Conservation (phyloP, 2,888 invertebrate species). For the Troides helena region DNA sequence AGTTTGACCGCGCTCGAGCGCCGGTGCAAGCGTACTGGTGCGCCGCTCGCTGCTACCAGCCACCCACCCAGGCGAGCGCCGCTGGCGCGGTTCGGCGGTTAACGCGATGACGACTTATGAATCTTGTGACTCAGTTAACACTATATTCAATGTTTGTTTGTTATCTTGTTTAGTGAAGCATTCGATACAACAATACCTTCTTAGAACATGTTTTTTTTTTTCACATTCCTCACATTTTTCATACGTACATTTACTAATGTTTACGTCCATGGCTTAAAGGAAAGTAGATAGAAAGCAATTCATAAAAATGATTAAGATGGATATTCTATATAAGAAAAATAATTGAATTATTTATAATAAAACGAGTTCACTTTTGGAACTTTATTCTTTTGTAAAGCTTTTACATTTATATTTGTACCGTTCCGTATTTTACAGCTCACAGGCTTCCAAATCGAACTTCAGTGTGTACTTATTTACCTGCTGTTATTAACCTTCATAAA, state of each 20-base stretch:
- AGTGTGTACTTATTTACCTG: too few species aligned
- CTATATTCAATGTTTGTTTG: conserved; percentile 52
- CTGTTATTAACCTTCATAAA: too few species aligned
- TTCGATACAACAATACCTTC: conserved; percentile 10
- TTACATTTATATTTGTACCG: too few species aligned
- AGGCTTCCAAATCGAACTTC: too few species aligned
- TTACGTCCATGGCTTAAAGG: too few species aligned
- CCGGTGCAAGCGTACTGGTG: conserved; percentile 69
- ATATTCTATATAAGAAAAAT: too few species aligned
- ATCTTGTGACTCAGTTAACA: conserved; percentile 60
- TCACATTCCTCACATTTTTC: not conserved
- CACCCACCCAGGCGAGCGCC: conserved; percentile 55
- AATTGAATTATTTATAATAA: too few species aligned
- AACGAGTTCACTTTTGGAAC: too few species aligned
- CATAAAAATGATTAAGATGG: too few species aligned
- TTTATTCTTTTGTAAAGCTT: too few species aligned
- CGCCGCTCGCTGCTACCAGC: conserved; percentile 24
- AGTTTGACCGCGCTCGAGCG: conserved; percentile 59
- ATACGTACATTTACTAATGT: not conserved
- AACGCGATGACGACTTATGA: conserved; percentile 44
- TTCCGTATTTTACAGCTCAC: too few species aligned
- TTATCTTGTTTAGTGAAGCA: conserved; percentile 34
- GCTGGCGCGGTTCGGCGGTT: conserved; percentile 43
- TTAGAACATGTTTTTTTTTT: conserved; percentile 3
- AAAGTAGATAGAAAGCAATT: too few species aligned